A percentile compares a stretch with the other conserved stretches of the same genome.
Conservation (phyloP, 2,113 vertebrate species). For the Nibea albiflora region DNA sequence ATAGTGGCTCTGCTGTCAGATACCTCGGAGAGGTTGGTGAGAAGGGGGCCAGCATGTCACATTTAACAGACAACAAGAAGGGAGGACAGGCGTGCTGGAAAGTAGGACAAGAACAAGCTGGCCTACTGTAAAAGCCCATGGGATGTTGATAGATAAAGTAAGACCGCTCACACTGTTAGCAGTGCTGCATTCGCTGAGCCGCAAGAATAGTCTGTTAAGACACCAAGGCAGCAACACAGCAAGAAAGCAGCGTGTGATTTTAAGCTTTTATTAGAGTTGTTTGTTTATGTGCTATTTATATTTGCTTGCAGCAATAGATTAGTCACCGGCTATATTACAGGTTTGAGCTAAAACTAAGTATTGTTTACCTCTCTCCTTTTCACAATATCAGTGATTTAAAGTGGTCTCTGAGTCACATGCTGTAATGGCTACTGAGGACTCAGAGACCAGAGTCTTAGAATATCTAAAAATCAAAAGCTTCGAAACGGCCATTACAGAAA, state of each 20-base stretch:
- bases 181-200: conserved; percentile 47
- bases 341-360: conserved; percentile 20
- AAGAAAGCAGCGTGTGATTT: conserved; percentile 9
- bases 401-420: background rate
- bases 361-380: conserved; percentile 12
- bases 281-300: conserved; percentile 22
- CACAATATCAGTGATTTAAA: conserved; percentile 32
- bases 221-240: conserved; percentile 37
- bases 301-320: conserved; percentile 15
- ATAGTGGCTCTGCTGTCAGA: conserved; percentile 37
- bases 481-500: conserved; percentile 12
- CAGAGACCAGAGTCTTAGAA: conserved; percentile 35
- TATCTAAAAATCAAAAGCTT: conserved; percentile 21
- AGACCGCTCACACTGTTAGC: conserved; percentile 62
- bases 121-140: conserved; percentile 72
- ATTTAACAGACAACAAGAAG: conserved; percentile 62
- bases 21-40: conserved; percentile 52
- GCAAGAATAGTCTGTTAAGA: conserved; percentile 41
- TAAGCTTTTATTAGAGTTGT: conserved; percentile 37
- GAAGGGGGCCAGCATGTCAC: conserved; percentile 54
- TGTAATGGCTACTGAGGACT: background rate
- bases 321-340: conserved; percentile 24
- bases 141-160: conserved; percentile 67
- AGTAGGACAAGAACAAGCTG: conserved; percentile 75
- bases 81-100: conserved; percentile 55